These are phyloP conservation scores for Pituophis catenifer DNA, from an alignment of 2,113 vertebrate species.

Conservation along the genomic window DNA sequence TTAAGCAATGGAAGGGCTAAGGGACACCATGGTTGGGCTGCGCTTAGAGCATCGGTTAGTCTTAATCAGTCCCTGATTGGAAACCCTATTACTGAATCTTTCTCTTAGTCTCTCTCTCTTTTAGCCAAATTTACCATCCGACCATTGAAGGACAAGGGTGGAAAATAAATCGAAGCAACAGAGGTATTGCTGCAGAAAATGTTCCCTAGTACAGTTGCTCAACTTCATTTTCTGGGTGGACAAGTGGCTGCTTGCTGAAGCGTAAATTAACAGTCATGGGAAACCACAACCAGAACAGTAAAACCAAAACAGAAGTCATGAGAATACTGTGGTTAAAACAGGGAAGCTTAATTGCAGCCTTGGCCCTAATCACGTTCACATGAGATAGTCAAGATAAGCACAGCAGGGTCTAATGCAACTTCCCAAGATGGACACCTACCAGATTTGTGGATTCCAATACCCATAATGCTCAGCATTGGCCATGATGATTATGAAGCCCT, in stretches of 20 bases:
- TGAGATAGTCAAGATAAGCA: background rate
- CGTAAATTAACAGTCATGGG: background rate
- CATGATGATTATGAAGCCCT: background rate
- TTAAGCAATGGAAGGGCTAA: background rate
- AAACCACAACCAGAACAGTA: background rate
- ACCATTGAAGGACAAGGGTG: background rate
- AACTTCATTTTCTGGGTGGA: background rate
- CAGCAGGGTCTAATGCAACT: background rate
- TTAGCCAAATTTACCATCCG: background rate
- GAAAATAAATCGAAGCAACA: background rate
- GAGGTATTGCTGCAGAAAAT: no score
- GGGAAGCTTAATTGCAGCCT: background rate
- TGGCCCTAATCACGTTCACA: background rate
- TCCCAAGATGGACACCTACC: background rate
- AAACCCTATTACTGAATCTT: background rate
- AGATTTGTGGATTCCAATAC: background rate
- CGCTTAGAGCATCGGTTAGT: background rate
- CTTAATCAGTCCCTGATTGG: background rate
- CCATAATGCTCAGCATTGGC: no score
- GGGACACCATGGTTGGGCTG: background rate
- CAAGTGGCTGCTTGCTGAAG: background rate
- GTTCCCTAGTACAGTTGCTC: no score
- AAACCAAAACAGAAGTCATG: background rate
- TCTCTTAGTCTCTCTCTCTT: background rate
- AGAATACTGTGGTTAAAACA: background rate